Base-by-base conservation (phyloP, 2,797 vertebrate species). In the Poecilia wingei region DNA sequence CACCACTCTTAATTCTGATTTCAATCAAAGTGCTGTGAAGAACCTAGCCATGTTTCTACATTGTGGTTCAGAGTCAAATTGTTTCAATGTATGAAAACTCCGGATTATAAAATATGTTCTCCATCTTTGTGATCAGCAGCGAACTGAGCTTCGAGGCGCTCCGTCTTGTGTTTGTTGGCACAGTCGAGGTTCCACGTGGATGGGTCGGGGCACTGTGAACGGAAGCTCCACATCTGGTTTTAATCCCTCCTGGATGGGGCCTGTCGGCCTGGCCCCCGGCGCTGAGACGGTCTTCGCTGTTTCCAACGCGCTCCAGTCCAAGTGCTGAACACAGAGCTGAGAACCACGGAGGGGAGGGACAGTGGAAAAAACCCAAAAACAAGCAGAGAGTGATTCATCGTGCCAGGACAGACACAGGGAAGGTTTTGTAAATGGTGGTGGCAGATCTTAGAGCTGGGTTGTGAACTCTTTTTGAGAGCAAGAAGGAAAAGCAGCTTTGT, bases 161-260 rank as follows among this genome's bases (percentile, higher is more conserved):
- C n/a, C 3, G 14, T 41, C 5, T 75, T 82, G 41, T 74, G 7
- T 89, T 78, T 80, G 43, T 79, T 79, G 78, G 80, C 9, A 0
- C 12, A 39, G 51, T 6, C 1, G 0, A 53, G 71, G 36, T 28
- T 49, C 25, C 36, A 70, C 3, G 0, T 45, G 51, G 39, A 31
- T 49, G 25, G 79, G 53, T 25, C 12, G 36, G 36, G 4, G 25
- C 36, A n/a, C 41, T 45, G 16, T 64, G 71, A 81, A 84, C 47
- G 7, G 81, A 89, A 76, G 81, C 79, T 73, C 39, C 53, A 86
- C 88, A 89, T 90, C 88, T 92, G 90, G 55, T 79, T 77, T 87
- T 2, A 6, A 72, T 61, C 57, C 13, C 22, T 77, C 41, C 74
- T 81, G 79, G 75, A 78, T 82, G 66, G 70, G 57, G 36, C 33